phyloP scores from a whole-genome alignment of 2,888 invertebrate species.

The Acrobasis repandana region DNA sequence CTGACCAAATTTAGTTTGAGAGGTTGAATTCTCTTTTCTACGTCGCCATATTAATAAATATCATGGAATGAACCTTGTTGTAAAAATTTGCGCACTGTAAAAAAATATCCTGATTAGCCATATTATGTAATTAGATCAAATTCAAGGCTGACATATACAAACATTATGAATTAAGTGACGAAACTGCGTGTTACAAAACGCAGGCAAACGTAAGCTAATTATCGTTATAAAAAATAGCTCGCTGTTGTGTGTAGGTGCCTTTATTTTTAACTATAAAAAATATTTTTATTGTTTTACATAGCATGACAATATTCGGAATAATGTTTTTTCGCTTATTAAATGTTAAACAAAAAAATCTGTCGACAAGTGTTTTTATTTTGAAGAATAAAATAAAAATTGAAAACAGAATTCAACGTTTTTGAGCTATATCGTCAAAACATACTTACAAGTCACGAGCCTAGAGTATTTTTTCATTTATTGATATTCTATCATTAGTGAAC shows the following conservation, averaged over 20 bases:
- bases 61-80: no score
- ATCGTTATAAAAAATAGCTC: constrained; percentile 63
- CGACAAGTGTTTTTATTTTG: no score
- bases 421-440: neutral
- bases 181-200: constrained; percentile 59
- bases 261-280: constrained; percentile 26
- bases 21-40: no score
- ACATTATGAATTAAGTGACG: constrained; percentile 71
- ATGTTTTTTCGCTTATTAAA: no score
- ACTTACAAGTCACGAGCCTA: neutral
- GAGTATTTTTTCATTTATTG: neutral
- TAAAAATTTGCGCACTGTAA: no score
- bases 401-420: neutral
- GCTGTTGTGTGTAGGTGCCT: constrained; percentile 47
- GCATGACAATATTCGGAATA: no score
- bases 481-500: constrained; percentile 16
- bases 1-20: no score
- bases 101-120: no score
- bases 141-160: constrained; percentile 56
- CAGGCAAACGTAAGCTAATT: constrained; percentile 66
- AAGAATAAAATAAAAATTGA: no score
- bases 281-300: neutral
- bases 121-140: constrained; percentile 30
- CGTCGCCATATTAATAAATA: no score
- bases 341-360: no score